Conservation (phyloP, 2,113 vertebrate genomes). For the Pelvicachromis taeniatus region DNA sequence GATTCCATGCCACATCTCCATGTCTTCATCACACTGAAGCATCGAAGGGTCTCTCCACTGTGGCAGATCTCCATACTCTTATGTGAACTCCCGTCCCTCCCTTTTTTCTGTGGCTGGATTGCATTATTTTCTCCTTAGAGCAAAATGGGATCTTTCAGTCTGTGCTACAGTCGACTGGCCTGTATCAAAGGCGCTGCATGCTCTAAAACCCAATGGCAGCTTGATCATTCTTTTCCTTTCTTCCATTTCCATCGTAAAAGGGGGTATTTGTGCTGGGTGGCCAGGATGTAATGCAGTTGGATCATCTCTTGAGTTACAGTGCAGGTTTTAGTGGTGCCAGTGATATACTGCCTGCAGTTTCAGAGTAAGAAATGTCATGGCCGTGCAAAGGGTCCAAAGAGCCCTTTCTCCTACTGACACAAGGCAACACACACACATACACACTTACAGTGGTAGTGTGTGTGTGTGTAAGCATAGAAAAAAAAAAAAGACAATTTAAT, state of each 20-base stretch:
- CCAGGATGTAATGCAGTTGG: slow-evolving; percentile 29
- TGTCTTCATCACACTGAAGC: slow-evolving; percentile 48
- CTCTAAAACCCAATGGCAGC: slow-evolving; percentile 40
- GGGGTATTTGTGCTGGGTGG: slow-evolving; percentile 56
- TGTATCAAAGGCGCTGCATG: slow-evolving; percentile 50
- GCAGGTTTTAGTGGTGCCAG: slow-evolving; percentile 35
- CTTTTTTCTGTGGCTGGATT: slow-evolving; percentile 24
- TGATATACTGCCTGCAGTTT: slow-evolving; percentile 30
- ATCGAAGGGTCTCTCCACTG: slow-evolving; percentile 13
- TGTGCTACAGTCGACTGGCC: slow-evolving; percentile 40
- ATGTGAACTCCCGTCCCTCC: background rate
- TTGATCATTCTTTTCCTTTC: slow-evolving; percentile 38
- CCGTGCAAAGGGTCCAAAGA: background rate
- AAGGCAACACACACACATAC: background rate
- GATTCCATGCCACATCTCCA: slow-evolving; percentile 27
- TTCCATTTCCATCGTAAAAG: slow-evolving; percentile 42
- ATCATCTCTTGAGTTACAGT: slow-evolving; percentile 33
- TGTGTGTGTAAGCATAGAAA: background rate
- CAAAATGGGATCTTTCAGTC: slow-evolving; percentile 53
- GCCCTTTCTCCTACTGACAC: background rate
- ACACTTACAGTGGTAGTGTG: background rate
- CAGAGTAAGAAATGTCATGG: slow-evolving; percentile 21
- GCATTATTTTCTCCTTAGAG: slow-evolving; percentile 57
- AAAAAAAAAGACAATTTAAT: slow-evolving; percentile 1
- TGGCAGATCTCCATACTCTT: slow-evolving; percentile 15